These are phyloP conservation scores for Melierax canorus DNA, from an alignment of 2,113 vertebrate species.

Conservation along the genomic window DNA sequence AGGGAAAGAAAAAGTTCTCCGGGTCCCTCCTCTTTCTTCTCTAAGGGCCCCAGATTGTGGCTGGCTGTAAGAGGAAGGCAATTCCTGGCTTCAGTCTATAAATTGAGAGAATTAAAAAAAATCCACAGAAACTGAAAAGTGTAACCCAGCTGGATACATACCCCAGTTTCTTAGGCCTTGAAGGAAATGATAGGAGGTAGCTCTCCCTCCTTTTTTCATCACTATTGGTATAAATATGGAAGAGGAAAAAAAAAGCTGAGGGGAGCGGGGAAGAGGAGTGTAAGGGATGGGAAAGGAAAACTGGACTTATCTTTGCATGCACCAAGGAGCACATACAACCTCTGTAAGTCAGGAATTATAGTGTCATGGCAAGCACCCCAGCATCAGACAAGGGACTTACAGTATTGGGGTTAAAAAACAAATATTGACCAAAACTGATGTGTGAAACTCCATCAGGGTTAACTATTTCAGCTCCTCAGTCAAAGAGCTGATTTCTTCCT, in stretches of 20 bases:
- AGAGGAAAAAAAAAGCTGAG: neutral
- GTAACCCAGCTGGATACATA: neutral
- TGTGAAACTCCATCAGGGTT: neutral
- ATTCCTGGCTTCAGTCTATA: neutral
- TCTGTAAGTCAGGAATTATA: neutral
- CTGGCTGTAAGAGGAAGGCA: neutral
- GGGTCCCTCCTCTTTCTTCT: neutral
- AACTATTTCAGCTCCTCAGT: neutral
- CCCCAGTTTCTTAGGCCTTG: neutral
- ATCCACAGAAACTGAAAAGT: neutral
- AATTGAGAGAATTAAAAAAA: neutral
- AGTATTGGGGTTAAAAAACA: neutral
- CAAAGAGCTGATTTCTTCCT: conserved; percentile 1
- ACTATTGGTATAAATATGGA: neutral
- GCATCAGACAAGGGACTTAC: neutral
- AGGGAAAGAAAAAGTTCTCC: neutral
- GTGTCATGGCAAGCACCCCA: neutral
- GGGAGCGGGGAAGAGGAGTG: neutral
- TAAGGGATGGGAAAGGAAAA: neutral
- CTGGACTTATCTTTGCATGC: neutral
- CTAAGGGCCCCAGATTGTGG: neutral
- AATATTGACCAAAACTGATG: neutral
- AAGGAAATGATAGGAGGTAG: neutral
- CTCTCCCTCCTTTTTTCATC: neutral
- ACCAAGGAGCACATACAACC: neutral